Percentiles rank a stretch among this genome's conserved stretches.
Conservation (phyloP, 1,140 invertebrate genomes). For the Microvelia longipes region DNA sequence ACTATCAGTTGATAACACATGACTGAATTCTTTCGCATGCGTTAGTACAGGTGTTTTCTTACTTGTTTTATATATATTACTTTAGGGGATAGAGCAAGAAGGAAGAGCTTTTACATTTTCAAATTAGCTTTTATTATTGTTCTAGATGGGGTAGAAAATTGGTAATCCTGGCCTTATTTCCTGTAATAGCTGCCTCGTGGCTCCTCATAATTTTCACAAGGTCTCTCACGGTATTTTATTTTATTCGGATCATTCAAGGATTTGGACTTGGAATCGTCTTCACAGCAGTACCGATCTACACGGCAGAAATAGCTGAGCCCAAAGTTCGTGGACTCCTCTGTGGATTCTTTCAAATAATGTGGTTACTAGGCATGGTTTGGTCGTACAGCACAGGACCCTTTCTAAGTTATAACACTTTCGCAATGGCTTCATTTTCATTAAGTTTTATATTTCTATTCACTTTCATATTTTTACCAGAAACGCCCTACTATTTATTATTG, state of each 20-base stretch:
- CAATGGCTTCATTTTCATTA: not conserved
- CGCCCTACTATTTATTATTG: conserved; percentile 2
- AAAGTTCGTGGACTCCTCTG: not conserved
- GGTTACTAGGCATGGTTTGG: conserved; percentile 7
- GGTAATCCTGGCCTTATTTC: not conserved
- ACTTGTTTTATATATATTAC: no score
- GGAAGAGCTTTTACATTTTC: no score
- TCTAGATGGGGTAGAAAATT: not conserved
- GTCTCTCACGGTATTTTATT: not conserved
- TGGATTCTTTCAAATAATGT: conserved; percentile 1
- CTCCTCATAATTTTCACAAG: not conserved
- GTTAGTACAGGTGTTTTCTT: no score
- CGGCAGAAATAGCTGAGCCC: conserved; percentile 7
- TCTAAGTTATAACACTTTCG: not conserved
- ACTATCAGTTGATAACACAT: no score
- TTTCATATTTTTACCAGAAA: conserved; percentile 7
- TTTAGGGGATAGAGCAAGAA: no score
- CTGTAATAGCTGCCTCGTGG: not conserved
- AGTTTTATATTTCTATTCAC: not conserved
- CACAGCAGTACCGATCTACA: conserved; percentile 5
- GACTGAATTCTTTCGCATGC: no score
- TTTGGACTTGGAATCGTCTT: conserved; percentile 7
- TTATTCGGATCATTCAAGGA: not conserved
- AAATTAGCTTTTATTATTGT: no score
- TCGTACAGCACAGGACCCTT: conserved; percentile 5